Conservation (phyloP, 1,140 invertebrate genomes). For the Pantala flavescens region DNA sequence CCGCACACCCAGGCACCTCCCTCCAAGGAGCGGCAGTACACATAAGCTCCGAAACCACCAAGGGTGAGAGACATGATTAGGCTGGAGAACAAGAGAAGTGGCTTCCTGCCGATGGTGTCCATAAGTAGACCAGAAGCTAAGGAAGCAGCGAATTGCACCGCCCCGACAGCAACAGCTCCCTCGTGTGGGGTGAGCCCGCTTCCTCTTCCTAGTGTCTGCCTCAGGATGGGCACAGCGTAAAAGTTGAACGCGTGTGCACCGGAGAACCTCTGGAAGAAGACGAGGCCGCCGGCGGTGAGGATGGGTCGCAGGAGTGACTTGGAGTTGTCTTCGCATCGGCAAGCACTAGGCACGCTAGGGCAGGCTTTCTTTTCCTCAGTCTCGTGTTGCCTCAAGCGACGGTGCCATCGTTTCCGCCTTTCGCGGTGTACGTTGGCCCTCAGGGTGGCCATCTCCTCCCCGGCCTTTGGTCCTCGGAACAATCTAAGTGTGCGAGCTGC, state of each 20-base stretch:
- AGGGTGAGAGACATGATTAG: conserved; percentile 71
- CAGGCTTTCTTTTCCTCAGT: conserved; percentile 22
- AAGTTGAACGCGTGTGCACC: conserved; percentile 73
- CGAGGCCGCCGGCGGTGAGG: conserved; percentile 66
- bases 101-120: conserved; percentile 64
- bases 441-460: conserved; percentile 53
- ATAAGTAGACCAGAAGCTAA: conserved; percentile 65
- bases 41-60: conserved; percentile 66
- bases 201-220: conserved; percentile 56
- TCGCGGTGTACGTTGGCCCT: conserved; percentile 46
- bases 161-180: conserved; percentile 65
- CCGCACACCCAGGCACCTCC: conserved; percentile 64
- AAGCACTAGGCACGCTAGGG: conserved; percentile 29
- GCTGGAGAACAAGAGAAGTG: conserved; percentile 64
- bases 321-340: conserved; percentile 37
- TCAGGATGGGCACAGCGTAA: conserved; percentile 70
- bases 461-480: conserved; percentile 57
- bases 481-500: conserved; percentile 63
- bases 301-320: conserved; percentile 47
- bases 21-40: conserved; percentile 51
- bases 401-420: conserved; percentile 16
- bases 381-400: conserved; percentile 32
- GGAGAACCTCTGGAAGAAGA: conserved; percentile 76
- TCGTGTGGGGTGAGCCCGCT: conserved; percentile 66
- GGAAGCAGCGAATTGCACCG: conserved; percentile 65